These are phyloP conservation scores for Zhuqinia jingwanae DNA, from an alignment of 2,888 invertebrate species.

Conservation along the genomic window DNA sequence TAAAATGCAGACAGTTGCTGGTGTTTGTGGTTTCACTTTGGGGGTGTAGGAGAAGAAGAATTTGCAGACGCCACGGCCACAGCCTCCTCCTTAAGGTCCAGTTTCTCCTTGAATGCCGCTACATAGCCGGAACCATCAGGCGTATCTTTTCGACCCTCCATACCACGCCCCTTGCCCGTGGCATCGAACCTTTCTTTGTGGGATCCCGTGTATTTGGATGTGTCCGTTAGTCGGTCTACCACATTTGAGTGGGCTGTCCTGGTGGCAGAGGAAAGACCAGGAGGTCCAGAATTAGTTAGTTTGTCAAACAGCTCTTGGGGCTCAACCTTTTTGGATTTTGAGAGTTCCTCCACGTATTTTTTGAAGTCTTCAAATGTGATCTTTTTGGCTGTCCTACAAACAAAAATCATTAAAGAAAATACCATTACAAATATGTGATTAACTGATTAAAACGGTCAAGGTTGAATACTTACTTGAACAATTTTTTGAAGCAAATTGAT, in stretches of 20 bases:
- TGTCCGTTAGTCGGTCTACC: conserved; percentile 80
- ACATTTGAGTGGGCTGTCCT: conserved; percentile 80
- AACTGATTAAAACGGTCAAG: neutral
- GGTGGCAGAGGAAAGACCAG: conserved; percentile 76
- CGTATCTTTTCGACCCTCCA: conserved; percentile 81
- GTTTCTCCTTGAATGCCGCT: conserved; percentile 80
- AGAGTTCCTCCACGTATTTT: conserved; percentile 92
- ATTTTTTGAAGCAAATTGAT: conserved; percentile 92
- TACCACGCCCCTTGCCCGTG: conserved; percentile 81
- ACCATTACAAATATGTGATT: neutral
- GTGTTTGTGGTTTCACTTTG: conserved; percentile 44
- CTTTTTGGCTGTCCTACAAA: conserved; percentile 83
- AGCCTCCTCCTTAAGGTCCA: conserved; percentile 67
- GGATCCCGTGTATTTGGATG: conserved; percentile 81
- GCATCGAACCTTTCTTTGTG: conserved; percentile 82
- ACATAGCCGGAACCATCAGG: conserved; percentile 81
- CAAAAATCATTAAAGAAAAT: neutral
- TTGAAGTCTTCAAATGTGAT: conserved; percentile 89
- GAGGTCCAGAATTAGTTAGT: conserved; percentile 87
- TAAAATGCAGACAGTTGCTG: neutral
- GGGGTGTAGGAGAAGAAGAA: conserved; percentile 50
- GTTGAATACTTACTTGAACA: conserved; percentile 85
- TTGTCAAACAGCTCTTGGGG: conserved; percentile 90
- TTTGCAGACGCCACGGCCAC: neutral
- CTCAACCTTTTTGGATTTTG: conserved; percentile 91